phyloP scores from a whole-genome alignment of 2,797 vertebrate species.

The Octomys mimax region DNA sequence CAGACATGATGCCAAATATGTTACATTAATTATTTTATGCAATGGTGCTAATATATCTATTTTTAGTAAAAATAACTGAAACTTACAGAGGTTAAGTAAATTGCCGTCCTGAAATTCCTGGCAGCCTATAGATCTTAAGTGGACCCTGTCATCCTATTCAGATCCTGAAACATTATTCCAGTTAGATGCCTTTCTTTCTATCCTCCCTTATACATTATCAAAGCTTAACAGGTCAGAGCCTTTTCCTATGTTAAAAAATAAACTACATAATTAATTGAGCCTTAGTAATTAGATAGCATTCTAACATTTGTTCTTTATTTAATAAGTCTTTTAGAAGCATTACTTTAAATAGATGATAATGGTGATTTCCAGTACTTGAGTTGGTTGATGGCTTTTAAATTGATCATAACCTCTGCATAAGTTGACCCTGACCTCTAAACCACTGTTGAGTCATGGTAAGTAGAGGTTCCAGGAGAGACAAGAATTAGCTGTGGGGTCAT shows the following conservation, averaged over 20 bases:
- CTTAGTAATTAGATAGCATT: conserved; percentile 48
- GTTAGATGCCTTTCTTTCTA: not conserved
- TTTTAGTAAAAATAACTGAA: conserved; percentile 10
- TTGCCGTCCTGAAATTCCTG: not conserved
- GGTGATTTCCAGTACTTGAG: conserved; percentile 5
- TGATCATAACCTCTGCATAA: not conserved
- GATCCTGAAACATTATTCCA: not conserved
- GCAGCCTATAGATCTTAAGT: not conserved
- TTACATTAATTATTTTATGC: conserved; percentile 36
- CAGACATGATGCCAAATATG: conserved; percentile 46
- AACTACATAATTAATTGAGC: conserved; percentile 49
- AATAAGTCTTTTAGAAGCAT: conserved; percentile 37
- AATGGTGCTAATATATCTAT: conserved; percentile 58
- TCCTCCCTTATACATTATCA: not conserved
- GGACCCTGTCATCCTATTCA: not conserved
- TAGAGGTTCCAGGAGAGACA: not conserved
- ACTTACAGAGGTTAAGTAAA: conserved; percentile 27
- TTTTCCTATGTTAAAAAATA: conserved; percentile 42
- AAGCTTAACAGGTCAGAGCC: conserved; percentile 3
- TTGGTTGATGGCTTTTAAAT: conserved; percentile 4
- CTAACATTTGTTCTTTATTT: conserved; percentile 40
- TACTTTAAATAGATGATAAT: conserved; percentile 16
- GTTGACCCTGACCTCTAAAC: not conserved
- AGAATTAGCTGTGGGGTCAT: too few relatives aligned
- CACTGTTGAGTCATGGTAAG: not conserved